Base-by-base conservation (phyloP, 1,140 invertebrate species). In the Apocrypta bakeri region DNA sequence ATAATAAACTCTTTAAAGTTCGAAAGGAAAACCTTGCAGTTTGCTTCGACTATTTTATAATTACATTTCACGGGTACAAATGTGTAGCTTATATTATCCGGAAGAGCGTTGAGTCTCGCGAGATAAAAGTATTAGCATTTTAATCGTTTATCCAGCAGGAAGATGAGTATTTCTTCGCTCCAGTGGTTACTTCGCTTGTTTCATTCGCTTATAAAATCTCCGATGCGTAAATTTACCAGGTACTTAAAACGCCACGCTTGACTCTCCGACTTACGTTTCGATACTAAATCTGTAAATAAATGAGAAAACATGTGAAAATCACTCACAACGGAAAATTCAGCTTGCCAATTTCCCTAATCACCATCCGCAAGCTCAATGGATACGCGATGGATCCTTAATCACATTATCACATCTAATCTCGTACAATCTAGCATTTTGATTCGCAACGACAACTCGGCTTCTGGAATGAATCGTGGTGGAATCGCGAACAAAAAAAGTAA, bases 121-220 rank as follows among this genome's bases (percentile, higher is more conserved):
- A n/a, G 21, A 56, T 2, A n/a, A 66, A 66, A 82, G 66, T 75
- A 86, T 87, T 87, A 85, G 84, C 86, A 86, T 87, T 86, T 87
- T 87, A 87, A 88, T 86, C 85, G 86, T 85, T 84, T 84, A 72
- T 85, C 84, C 84, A 80, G 66, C 56, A 75, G 81, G 69, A 42
- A 48, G 78, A 84, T 79, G 80, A 85, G 84, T 79, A 83, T 85
- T 79, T 85, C 84, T 81, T 83, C 84, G 86, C 83, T 85, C 84
- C 83, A 87, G 82, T 86, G 81, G 81, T 31, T 76, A 79, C 40
- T 66, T 76, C 42, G 77, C 69, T 85, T 85, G 80, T 83, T 83
- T 84, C 72, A 24, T 80, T 64, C 68, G 73, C 79, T 77, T 84
- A 84, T 61, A 84, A 66, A 85, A 68, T 72, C 40, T 66, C 25